Percentiles rank a stretch among this genome's conserved stretches.
These are phyloP conservation scores for Syngnathus rostellatus DNA, from an alignment of 2,797 vertebrate species.

Conservation along the genomic window DNA sequence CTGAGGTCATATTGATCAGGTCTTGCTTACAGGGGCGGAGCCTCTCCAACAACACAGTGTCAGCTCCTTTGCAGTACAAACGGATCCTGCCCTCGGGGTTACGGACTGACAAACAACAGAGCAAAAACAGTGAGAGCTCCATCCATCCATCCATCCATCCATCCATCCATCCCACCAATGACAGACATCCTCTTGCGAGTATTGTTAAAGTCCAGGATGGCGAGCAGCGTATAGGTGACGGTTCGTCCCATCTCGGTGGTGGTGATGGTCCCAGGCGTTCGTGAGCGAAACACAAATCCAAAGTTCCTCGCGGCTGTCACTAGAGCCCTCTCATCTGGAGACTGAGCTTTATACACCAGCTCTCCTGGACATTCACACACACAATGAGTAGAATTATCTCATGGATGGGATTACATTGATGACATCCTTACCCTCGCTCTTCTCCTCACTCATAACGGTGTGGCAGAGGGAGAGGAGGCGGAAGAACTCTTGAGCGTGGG, in stretches of 20 bases:
- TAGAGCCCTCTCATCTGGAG: slow-evolving; percentile 85
- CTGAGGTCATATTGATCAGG: slow-evolving; percentile 76
- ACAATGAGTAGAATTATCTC: not conserved
- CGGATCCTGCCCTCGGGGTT: slow-evolving; percentile 82
- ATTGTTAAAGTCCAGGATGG: slow-evolving; percentile 94
- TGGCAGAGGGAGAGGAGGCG: slow-evolving; percentile 89
- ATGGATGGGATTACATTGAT: not conserved
- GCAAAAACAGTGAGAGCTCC: not conserved
- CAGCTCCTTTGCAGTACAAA: slow-evolving; percentile 92
- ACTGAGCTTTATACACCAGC: slow-evolving; percentile 88
- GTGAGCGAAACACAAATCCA: slow-evolving; percentile 85
- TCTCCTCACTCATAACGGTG: slow-evolving; percentile 92
- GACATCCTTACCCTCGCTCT: slow-evolving; percentile 70
- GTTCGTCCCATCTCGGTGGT: slow-evolving; percentile 79
- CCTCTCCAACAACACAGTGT: slow-evolving; percentile 84
- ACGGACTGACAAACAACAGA: slow-evolving; percentile 64
- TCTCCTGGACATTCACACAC: slow-evolving; percentile 65
- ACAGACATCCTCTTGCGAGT: slow-evolving; percentile 93
- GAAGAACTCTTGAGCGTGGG: slow-evolving; percentile 81
- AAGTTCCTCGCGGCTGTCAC: slow-evolving; percentile 89
- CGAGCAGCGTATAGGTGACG: slow-evolving; percentile 83
- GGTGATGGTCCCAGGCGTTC: slow-evolving; percentile 83
- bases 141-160: not conserved
- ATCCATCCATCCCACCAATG: slow-evolving; percentile 69
- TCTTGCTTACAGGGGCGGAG: slow-evolving; percentile 76